phyloP scores from a whole-genome alignment of 2,888 invertebrate species.

The Boloria euphrosyne region DNA sequence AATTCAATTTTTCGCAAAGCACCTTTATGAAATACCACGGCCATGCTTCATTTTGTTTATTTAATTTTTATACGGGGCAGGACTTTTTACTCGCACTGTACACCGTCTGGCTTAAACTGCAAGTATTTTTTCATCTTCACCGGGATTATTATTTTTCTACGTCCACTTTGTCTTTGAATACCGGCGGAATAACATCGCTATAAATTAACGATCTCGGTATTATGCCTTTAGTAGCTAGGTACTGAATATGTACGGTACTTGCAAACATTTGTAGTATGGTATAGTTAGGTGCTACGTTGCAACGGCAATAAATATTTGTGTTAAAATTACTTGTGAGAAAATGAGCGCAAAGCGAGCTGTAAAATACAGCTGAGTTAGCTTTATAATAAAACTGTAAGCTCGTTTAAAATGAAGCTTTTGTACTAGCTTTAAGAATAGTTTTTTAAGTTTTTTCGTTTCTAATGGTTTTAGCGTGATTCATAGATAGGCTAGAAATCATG shows the following conservation, averaged over 20 bases:
- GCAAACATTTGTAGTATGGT: not conserved
- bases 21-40: slow-evolving; percentile 30
- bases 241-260: not conserved
- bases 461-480: too few relatives aligned
- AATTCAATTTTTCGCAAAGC: slow-evolving; percentile 32
- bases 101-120: slow-evolving; percentile 22
- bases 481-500: too few relatives aligned
- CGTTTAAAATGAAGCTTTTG: not conserved
- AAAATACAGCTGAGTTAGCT: slow-evolving; percentile 7
- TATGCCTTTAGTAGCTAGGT: slow-evolving; percentile 6
- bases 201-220: slow-evolving; percentile 51
- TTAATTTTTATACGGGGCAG: slow-evolving; percentile 25
- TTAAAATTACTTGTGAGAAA: slow-evolving; percentile 12
- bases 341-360: slow-evolving; percentile 3
- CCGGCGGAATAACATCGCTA: slow-evolving; percentile 46
- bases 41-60: slow-evolving; percentile 29
- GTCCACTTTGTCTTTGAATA: slow-evolving; percentile 31
- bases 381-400: slow-evolving; percentile 14
- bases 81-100: slow-evolving; percentile 14
- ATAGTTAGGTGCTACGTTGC: too few relatives aligned
- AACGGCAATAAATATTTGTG: slow-evolving; percentile 5
- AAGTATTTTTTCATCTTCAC: slow-evolving; percentile 30
- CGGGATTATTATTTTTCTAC: slow-evolving; percentile 36
- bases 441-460: too few relatives aligned
- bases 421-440: too few relatives aligned